These are phyloP conservation scores for Tholera decimalis DNA, from an alignment of 2,888 invertebrate genomes.

Conservation along the genomic window DNA sequence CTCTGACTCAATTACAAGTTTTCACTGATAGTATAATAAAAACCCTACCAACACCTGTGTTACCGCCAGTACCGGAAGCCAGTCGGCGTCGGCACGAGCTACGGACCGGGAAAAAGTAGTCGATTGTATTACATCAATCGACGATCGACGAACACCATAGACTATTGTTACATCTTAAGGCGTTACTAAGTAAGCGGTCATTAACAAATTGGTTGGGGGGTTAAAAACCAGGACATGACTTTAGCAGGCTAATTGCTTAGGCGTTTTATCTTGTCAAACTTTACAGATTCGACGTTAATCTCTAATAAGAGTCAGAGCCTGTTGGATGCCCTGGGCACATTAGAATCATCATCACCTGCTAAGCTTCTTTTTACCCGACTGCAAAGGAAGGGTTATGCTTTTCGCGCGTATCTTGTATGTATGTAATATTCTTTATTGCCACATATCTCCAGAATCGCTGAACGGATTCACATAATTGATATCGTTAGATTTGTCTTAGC, in stretches of 20 bases:
- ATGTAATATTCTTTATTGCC: too few species aligned
- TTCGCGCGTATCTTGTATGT: too few species aligned
- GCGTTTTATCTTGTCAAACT: too few species aligned
- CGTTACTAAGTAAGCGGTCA: constrained; percentile 27
- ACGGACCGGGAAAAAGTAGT: constrained; percentile 73
- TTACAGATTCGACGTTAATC: not conserved
- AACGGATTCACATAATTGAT: too few species aligned
- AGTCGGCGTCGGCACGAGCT: constrained; percentile 81
- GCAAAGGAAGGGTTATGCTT: too few species aligned
- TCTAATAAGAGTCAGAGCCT: not conserved
- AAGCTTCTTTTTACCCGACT: too few species aligned
- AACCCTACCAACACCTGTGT: constrained; percentile 27
- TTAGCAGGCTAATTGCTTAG: not conserved
- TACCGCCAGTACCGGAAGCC: constrained; percentile 80
- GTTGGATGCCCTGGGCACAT: too few species aligned
- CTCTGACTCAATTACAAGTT: too few species aligned
- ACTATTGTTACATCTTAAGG: constrained; percentile 54
- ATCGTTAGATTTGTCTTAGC: too few species aligned
- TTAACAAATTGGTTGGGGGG: constrained; percentile 24
- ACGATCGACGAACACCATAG: constrained; percentile 64
- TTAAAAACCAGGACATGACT: constrained; percentile 19
- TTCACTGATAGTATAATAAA: not conserved
- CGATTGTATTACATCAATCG: constrained; percentile 78
- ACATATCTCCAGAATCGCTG: too few species aligned
- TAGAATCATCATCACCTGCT: too few species aligned